Evolutionary conservation across 2,797 vertebrate genomes (phyloP).

Genomic region (Pseudomugil tenellus): DNA sequence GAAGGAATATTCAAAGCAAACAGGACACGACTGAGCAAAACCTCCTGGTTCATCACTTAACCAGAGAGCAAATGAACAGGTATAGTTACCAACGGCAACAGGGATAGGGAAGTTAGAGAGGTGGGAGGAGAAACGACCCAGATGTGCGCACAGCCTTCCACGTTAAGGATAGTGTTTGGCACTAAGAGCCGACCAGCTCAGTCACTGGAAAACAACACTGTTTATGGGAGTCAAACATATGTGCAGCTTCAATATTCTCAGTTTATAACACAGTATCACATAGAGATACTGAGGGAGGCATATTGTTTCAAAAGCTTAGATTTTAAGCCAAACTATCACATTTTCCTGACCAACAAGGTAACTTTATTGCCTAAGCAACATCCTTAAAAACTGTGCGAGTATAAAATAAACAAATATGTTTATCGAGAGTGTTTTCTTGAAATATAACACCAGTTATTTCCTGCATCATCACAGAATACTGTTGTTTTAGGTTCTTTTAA

Average conservation of each 20-base stretch:
- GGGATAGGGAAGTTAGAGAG: background rate
- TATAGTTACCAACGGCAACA: conserved; percentile 21
- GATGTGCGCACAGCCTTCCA: conserved; percentile 5
- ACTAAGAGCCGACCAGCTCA: background rate
- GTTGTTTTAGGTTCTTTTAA: no score
- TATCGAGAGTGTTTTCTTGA: background rate
- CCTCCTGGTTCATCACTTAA: background rate
- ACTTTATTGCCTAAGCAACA: background rate
- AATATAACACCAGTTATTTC: no score
- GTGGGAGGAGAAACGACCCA: background rate
- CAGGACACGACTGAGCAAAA: background rate
- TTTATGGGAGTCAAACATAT: background rate
- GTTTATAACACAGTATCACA: no score
- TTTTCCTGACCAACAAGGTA: background rate
- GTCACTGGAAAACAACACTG: background rate
- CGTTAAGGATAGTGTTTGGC: background rate
- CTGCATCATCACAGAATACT: no score
- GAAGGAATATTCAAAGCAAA: conserved; percentile 1
- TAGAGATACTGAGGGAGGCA: background rate
- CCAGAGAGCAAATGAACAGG: conserved; percentile 2
- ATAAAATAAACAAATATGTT: background rate
- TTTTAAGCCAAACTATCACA: background rate
- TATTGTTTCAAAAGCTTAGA: background rate
- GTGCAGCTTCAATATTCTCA: background rate
- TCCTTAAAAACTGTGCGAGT: background rate